Evolutionary conservation across 35 echinoderm and acorn worm species (phyloP), one percentile per base, ranked within the genome.

Genomic region (Chiridota heheva): DNA sequence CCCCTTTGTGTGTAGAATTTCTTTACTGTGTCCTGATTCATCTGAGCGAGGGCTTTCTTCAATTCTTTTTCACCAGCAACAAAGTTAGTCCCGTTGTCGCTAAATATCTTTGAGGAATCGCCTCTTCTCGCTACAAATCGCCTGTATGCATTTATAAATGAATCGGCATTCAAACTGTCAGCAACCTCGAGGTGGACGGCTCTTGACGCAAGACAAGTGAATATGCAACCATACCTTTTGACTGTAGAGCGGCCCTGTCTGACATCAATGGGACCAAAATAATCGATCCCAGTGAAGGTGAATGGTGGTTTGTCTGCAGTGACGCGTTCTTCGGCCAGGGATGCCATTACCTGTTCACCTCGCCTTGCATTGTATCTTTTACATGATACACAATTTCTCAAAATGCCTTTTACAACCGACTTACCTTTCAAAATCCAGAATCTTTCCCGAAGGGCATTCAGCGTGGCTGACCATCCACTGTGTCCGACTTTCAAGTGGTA

Each of bases 31-130:
- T 1, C 36, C 1, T 84, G 2, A 42, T 91, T 77, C 56, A 58
- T 70, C 0, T 26, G 45, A 20, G 63, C 27, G 36, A 92, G 42
- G 7, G 80, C 45, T 60, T 72, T 18, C 57, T 46, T 39, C 7
- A 90, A 39, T 33, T 90, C 88, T 27, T 42, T 37, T 26, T 90
- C 71, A 10, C 58, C 88, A 28, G 49, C 78, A 4, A 81, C 67
- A 56, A 84, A 90, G 40, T 90, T 90, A 31, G 58, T 76, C 8
- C 87, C 79, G 69, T 90, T 90, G 36, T 90, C 87, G 31, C 55
- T 66, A 0, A 40, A 35, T 17, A 90, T 76, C 24, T 83, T 72
- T 63, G 32, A 57, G 1, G 86, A 37, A 20, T 43, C 17, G 59
- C 88, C 88, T 39, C 81, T 36, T 36, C 81, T 84, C 2, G 33